Evolutionary conservation across 2,888 invertebrate genomes (phyloP).

Genomic region (Seira musarum): DNA sequence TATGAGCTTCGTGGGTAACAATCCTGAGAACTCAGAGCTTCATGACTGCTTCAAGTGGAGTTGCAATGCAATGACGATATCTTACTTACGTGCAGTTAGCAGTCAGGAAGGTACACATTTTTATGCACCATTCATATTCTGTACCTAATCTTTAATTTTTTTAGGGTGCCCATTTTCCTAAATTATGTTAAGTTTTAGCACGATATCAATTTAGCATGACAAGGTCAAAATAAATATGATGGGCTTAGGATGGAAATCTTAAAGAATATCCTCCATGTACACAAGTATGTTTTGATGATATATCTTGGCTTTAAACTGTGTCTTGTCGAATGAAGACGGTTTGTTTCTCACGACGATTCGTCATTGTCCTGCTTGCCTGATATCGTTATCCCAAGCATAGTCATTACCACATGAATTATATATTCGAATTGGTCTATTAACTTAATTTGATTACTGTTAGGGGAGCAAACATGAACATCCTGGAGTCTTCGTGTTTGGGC

Average conservation of each 20-base stretch:
- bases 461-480: neutral
- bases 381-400: neutral
- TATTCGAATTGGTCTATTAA: constrained; percentile 29
- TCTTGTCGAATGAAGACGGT: neutral
- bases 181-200: neutral
- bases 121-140: neutral
- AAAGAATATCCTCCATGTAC: no score
- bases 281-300: neutral
- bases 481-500: neutral
- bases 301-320: no score
- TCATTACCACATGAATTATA: constrained; percentile 1
- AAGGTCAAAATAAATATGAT: constrained; percentile 2
- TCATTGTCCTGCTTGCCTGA: neutral
- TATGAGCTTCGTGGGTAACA: no score
- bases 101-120: neutral
- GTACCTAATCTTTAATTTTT: neutral
- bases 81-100: constrained; percentile 2
- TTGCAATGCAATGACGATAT: neutral
- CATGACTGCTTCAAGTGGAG: no score
- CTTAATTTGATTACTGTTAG: constrained; percentile 35
- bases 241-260: neutral
- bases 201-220: neutral
- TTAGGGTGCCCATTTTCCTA: neutral
- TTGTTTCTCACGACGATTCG: neutral
- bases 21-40: neutral